phyloP scores from a whole-genome alignment of 2,888 invertebrate species.

The Rotaria macrura region DNA sequence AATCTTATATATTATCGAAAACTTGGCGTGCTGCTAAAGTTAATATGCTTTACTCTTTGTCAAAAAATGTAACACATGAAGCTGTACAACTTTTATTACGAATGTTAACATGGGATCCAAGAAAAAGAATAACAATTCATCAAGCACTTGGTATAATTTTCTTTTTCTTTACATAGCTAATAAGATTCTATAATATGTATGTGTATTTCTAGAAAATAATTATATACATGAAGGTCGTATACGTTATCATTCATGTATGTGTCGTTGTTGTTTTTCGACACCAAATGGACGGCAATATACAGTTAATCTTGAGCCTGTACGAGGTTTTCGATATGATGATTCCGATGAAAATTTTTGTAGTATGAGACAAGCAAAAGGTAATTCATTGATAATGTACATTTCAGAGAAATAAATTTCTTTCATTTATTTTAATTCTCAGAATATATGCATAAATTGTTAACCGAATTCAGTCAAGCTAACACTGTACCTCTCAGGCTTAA shows the following conservation, averaged over 20 bases:
- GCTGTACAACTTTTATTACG: constrained; percentile 89
- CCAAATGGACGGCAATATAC: constrained; percentile 48
- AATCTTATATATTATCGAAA: constrained; percentile 66
- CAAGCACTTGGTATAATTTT: constrained; percentile 23
- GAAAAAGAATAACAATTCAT: constrained; percentile 24
- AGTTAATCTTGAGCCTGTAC: constrained; percentile 29
- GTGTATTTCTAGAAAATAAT: constrained; percentile 23
- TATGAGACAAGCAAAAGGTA: constrained; percentile 28
- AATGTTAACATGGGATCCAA: constrained; percentile 32
- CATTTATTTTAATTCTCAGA: constrained; percentile 58
- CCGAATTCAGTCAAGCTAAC: constrained; percentile 76
- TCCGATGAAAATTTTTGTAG: constrained; percentile 31
- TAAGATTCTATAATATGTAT: no score
- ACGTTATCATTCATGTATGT: constrained; percentile 99
- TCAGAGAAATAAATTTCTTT: neutral
- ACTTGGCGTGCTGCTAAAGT: constrained; percentile 44
- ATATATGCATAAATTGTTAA: constrained; percentile 97
- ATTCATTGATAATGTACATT: neutral
- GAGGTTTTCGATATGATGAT: constrained; percentile 33
- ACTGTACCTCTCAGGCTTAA: constrained; percentile 97
- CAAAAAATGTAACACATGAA: constrained; percentile 86
- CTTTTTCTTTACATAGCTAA: neutral
- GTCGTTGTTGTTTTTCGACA: constrained; percentile 80
- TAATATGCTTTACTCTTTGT: constrained; percentile 69
- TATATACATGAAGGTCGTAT: constrained; percentile 81